Conservation (phyloP, 2,797 vertebrate species). For the Manis javanica region DNA sequence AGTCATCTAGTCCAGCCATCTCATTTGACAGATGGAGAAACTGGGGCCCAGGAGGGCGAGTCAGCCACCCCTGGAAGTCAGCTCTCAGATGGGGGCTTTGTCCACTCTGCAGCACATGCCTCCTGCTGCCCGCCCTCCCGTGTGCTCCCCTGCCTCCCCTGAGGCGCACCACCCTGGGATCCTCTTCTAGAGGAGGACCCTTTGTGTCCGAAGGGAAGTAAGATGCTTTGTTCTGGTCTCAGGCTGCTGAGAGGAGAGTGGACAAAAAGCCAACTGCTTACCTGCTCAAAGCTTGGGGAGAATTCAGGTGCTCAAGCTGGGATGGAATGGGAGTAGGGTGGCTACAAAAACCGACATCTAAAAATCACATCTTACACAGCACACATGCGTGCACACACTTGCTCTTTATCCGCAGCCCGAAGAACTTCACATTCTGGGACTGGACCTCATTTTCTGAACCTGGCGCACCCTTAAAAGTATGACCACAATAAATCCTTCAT, state of each 20-base stretch:
- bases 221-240: neutral
- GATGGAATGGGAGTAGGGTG: neutral
- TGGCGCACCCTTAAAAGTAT: neutral
- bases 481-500: neutral
- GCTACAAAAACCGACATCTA: neutral
- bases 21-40: neutral
- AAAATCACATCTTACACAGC: neutral
- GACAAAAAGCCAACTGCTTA: neutral
- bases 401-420: neutral
- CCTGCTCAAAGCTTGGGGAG: neutral
- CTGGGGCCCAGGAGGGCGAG: neutral
- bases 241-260: neutral
- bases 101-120: neutral
- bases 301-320: neutral
- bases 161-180: neutral
- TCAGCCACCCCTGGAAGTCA: too few relatives aligned
- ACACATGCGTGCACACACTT: accelerated
- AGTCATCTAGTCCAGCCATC: neutral
- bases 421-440: neutral
- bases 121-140: neutral
- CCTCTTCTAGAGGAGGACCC: neutral
- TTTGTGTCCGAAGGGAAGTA: neutral
- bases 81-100: neutral
- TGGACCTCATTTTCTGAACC: neutral
- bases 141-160: accelerated